These are phyloP conservation scores for Tapera naevia DNA, from an alignment of 2,797 vertebrate species.

Conservation along the genomic window DNA sequence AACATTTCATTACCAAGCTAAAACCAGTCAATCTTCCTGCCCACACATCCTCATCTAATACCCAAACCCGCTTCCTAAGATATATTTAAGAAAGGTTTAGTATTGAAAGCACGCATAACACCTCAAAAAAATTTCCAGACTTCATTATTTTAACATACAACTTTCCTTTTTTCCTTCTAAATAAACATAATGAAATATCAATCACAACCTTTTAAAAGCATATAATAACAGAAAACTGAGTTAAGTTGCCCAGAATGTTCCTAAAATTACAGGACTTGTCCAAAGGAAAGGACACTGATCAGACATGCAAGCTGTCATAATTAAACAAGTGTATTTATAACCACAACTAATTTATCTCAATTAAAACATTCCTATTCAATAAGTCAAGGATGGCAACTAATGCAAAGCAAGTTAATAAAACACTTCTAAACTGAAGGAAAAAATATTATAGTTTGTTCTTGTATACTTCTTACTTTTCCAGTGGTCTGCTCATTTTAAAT, in stretches of 20 bases:
- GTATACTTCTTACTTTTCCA: conserved; percentile 16
- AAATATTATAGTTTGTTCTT: background rate
- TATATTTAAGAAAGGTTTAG: background rate
- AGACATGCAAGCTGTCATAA: background rate
- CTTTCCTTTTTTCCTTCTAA: background rate
- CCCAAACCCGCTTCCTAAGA: background rate
- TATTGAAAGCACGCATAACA: background rate
- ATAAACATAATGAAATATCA: background rate
- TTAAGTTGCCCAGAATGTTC: background rate
- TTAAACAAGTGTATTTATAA: background rate
- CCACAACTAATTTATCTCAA: background rate
- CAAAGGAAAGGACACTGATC: background rate
- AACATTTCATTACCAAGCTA: background rate
- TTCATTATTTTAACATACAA: background rate
- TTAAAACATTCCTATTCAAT: background rate
- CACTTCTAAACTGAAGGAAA: background rate
- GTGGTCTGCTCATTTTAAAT: background rate
- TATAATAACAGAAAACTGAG: background rate
- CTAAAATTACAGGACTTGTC: background rate
- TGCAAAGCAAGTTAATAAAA: conserved; percentile 1
- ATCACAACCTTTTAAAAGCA: background rate
- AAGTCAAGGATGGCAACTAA: background rate
- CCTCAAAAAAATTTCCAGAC: background rate
- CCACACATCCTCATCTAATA: background rate
- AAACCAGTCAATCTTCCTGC: background rate